phyloP scores from a whole-genome alignment of 1,140 invertebrate species.

The Scaptodrosophila lebanonensis region DNA sequence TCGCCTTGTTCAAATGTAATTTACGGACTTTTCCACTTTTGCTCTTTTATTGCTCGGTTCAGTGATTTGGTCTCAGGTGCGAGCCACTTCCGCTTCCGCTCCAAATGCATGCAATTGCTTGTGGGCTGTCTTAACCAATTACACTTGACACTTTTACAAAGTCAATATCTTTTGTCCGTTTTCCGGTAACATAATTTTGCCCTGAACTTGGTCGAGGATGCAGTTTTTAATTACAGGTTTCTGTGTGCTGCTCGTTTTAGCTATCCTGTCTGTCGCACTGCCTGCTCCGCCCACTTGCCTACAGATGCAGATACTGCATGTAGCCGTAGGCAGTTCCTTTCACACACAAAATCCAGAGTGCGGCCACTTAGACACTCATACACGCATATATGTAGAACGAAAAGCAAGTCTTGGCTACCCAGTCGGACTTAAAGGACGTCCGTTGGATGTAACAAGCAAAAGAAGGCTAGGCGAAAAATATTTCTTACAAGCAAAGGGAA shows the following conservation, averaged over 20 bases:
- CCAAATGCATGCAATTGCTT: no score
- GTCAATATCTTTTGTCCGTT: constrained; percentile 52
- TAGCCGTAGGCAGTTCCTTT: constrained; percentile 56
- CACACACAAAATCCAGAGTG: constrained; percentile 12
- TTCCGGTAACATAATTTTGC: constrained; percentile 59
- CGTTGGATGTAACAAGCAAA: no score
- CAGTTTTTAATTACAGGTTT: constrained; percentile 68
- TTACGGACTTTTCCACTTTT: constrained; percentile 61
- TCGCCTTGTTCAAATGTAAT: constrained; percentile 37
- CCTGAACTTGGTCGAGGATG: constrained; percentile 12
- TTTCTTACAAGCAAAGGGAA: no score
- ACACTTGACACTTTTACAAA: constrained; percentile 36
- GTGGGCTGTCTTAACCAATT: constrained; percentile 54
- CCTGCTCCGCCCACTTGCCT: no score
- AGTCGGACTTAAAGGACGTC: no score
- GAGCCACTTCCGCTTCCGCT: constrained; percentile 9
- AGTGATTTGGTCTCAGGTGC: constrained; percentile 48
- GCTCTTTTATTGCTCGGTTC: no score
- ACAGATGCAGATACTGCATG: no score
- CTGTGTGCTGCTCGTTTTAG: no score
- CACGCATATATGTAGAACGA: no score
- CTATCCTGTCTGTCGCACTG: no score
- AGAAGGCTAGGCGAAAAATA: no score
- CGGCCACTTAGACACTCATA: constrained; percentile 13
- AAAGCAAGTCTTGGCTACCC: no score